Evolutionary conservation across 2,888 invertebrate species (phyloP).

Genomic region (Labia minor): DNA sequence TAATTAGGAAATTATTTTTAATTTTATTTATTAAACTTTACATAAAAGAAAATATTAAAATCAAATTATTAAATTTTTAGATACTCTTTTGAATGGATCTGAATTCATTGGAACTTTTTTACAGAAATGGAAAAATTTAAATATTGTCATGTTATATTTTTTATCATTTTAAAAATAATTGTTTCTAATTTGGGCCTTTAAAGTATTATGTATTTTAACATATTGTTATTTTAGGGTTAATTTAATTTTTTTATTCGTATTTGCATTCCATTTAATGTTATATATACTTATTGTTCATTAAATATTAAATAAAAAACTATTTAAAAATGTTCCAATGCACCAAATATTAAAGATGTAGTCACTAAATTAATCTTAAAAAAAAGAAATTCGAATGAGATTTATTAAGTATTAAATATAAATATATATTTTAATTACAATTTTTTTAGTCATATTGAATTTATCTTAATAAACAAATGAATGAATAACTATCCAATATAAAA

Average conservation of each 20-base stretch:
- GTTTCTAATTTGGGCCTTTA: conserved; percentile 22
- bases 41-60: neutral
- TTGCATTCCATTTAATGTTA: conserved; percentile 15
- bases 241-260: conserved; percentile 9
- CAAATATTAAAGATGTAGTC: neutral
- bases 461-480: neutral
- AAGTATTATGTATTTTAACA: conserved; percentile 16
- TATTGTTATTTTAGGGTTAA: conserved; percentile 16
- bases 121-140: neutral
- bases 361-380: neutral
- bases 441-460: neutral
- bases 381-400: neutral
- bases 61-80: neutral
- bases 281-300: neutral
- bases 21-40: conserved; percentile 9
- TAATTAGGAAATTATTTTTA: conserved; percentile 13
- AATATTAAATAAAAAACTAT: neutral
- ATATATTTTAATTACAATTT: conserved; percentile 13
- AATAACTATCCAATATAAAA: conserved; percentile 17
- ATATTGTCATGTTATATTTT: conserved; percentile 16
- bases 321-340: conserved; percentile 1
- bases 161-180: conserved; percentile 21
- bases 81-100: conserved; percentile 1
- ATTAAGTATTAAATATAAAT: neutral
- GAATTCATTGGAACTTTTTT: neutral